A percentile compares a stretch with the other conserved stretches of the same genome.
Evolutionary conservation across 2,797 vertebrate genomes (phyloP).

Genomic region (Spea hammondii): DNA sequence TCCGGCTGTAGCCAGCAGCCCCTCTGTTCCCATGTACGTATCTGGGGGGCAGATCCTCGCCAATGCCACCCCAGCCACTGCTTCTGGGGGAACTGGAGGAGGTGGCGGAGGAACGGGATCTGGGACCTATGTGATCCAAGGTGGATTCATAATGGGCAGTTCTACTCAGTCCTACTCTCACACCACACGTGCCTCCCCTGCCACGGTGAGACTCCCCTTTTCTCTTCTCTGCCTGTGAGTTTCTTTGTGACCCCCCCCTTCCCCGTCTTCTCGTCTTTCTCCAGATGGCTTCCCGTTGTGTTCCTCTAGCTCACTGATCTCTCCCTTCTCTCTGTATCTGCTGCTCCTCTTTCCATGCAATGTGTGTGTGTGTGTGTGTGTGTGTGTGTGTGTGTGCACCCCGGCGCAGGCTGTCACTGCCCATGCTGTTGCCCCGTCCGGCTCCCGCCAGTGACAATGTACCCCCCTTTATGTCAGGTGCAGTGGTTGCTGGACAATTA

Average conservation of each 20-base stretch:
- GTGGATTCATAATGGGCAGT: conserved; percentile 78
- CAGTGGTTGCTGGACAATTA: conserved; percentile 94
- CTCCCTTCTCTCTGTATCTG: not conserved
- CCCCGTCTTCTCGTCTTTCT: not conserved
- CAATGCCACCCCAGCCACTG: conserved; percentile 69
- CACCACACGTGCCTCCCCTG: conserved; percentile 87
- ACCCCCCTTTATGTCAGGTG: conserved; percentile 69
- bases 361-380: no score
- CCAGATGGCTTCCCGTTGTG: not conserved
- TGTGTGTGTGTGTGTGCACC: no score
- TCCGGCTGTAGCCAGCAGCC: conserved; percentile 73
- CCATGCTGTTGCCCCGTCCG: not conserved
- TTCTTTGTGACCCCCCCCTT: not conserved
- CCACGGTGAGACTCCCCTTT: conserved; percentile 76
- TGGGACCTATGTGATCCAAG: conserved; percentile 80
- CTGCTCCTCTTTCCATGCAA: not conserved
- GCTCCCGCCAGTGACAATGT: not conserved
- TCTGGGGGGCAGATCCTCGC: conserved; percentile 79
- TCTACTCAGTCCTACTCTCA: conserved; percentile 81
- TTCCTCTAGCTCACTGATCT: not conserved
- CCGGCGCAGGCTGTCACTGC: no score
- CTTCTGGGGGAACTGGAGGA: conserved; percentile 60
- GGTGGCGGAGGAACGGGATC: conserved; percentile 57
- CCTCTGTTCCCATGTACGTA: conserved; percentile 86
- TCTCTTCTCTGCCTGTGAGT: not conserved